phyloP scores from a whole-genome alignment of 2,797 vertebrate genomes.

The Characodon lateralis region DNA sequence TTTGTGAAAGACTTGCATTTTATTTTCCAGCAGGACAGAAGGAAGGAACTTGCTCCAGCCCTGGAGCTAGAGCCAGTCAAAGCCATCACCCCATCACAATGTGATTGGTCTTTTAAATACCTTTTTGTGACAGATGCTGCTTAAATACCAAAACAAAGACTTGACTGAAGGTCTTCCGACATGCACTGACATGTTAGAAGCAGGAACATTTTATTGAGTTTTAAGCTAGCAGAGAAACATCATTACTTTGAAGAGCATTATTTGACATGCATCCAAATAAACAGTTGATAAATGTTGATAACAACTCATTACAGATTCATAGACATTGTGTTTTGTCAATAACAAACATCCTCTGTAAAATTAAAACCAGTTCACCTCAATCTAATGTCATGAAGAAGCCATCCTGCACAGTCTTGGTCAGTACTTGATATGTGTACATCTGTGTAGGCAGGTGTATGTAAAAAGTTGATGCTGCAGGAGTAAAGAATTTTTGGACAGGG shows the following conservation, averaged over 20 bases:
- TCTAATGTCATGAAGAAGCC: not conserved
- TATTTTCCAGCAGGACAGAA: not conserved
- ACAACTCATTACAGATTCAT: not conserved
- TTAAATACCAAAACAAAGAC: not conserved
- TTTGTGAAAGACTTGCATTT: not conserved
- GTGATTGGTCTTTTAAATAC: not conserved
- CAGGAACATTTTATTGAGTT: not conserved
- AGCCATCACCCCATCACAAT: not conserved
- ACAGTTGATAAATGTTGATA: not conserved
- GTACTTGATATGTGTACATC: not conserved
- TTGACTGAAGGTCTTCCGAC: not conserved
- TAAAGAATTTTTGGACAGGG: not conserved
- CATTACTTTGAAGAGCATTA: not conserved
- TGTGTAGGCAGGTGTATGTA: not conserved
- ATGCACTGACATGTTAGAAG: not conserved
- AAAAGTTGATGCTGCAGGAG: not conserved
- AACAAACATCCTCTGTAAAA: not conserved
- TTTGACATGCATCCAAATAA: not conserved
- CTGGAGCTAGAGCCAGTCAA: too few relatives aligned
- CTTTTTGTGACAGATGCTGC: not conserved
- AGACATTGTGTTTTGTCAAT: not conserved
- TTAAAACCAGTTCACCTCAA: not conserved
- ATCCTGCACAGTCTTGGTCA: not conserved
- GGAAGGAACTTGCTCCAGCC: not conserved
- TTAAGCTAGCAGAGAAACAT: not conserved